Base-by-base conservation (phyloP, 1,140 invertebrate genomes). In the Anoplolepis gracilipes region DNA sequence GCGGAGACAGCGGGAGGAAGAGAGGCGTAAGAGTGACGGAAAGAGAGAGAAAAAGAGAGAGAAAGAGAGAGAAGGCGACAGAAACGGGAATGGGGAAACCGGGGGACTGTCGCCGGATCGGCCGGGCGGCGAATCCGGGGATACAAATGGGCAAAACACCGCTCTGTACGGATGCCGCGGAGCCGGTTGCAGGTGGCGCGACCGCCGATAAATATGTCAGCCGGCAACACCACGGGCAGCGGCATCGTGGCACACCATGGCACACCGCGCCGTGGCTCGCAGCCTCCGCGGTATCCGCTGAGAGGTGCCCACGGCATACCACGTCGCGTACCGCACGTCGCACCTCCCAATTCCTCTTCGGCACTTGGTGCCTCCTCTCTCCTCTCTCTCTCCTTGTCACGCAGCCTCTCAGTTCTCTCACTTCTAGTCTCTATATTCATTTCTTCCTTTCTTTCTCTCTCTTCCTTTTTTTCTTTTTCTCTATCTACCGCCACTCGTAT, bases 131-230 rank as follows among this genome's bases (percentile, higher is more conserved):
- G 85, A 67, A 90, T 86, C 73, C 87, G 86, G 84, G 89, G 88
- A 90, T 90, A 90, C 89, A 90, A 90, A 90, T 90, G 89, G 89
- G 88, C 89, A 90, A 90, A 90, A 90, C 89, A 90, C 61, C 88
- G 91, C 92, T 92, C 90, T 92, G 89, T 90, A 88, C 90, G 90
- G 87, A 93, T 93, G 93, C 91, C 92, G 92, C 92, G 90, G 84
- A 88, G 90, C 93, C 91, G 90, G 92, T 92, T 92, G 93, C 93
- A 94, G 93, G 93, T 94, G 93, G 92, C 92, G 92, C 91, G 92
- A 78, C 85, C 90, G 90, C 92, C 93, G 93, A 94, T 94, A 94
- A 94, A 94, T 94, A 94, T 94, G 93, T 94, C 93, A 94, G 92
- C 91, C 87, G 89, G 88, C 91, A 94, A 94, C 93, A 94, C 93